Evolutionary conservation across 2,113 vertebrate genomes (phyloP).

Genomic region (Cynocephalus volans): DNA sequence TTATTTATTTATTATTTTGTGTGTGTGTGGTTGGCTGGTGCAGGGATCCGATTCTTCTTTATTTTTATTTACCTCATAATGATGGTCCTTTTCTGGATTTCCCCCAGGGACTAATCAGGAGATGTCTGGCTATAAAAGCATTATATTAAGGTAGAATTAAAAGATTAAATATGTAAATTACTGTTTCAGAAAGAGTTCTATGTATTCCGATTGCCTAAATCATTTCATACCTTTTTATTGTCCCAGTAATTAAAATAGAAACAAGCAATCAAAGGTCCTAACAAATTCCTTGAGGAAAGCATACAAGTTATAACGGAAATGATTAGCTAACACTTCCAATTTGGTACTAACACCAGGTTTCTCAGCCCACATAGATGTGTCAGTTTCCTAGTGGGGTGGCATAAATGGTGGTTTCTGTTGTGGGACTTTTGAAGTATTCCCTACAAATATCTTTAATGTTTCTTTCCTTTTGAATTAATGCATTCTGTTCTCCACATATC

Average conservation of each 20-base stretch:
- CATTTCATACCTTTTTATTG: conserved; percentile 8
- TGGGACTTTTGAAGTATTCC: background rate
- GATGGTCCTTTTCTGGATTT: background rate
- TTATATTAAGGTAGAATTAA: conserved; percentile 49
- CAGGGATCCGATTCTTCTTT: background rate
- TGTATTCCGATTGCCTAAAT: background rate
- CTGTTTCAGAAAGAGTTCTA: background rate
- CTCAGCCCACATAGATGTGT: background rate
- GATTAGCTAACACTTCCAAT: background rate
- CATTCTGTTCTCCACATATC: background rate
- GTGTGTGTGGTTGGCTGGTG: no score
- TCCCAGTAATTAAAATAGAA: conserved; percentile 15
- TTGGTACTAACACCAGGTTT: background rate
- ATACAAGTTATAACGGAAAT: background rate
- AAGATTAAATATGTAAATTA: conserved; percentile 51
- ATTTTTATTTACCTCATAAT: background rate
- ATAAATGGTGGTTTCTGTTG: background rate
- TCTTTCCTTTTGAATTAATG: conserved; percentile 25
- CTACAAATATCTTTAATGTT: background rate
- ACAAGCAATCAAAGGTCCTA: background rate
- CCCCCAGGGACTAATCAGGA: background rate
- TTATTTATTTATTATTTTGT: no score
- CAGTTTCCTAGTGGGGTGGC: background rate
- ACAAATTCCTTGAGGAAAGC: background rate
- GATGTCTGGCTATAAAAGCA: background rate